Evolutionary conservation across 1,140 invertebrate species (phyloP).

Genomic region (Drosophila setifemur): DNA sequence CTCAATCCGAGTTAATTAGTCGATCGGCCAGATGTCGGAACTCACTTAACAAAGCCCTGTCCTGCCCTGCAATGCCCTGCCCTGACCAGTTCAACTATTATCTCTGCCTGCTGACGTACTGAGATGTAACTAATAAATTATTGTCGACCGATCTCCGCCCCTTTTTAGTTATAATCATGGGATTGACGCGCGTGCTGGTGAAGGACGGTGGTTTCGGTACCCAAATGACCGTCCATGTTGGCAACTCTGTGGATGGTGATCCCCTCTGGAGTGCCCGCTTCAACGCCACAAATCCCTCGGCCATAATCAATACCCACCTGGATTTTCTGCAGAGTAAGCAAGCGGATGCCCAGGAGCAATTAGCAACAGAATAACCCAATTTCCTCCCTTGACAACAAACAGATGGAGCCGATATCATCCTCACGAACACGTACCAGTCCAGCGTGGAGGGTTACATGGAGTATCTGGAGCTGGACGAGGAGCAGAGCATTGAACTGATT

Average conservation of each 20-base stretch:
- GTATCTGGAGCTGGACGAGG: conserved; percentile 86
- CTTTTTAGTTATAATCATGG: conserved; percentile 47
- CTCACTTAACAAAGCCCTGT: background rate
- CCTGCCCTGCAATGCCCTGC: background rate
- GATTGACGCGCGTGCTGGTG: conserved; percentile 56
- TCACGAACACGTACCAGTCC: conserved; percentile 95
- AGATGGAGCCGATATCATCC: conserved; percentile 93
- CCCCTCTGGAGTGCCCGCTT: conserved; percentile 92
- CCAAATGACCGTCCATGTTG: conserved; percentile 89
- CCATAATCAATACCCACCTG: conserved; percentile 89
- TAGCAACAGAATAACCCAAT: conserved; percentile 24
- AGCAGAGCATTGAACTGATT: conserved; percentile 88
- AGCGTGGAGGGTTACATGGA: conserved; percentile 90
- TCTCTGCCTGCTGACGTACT: conserved; percentile 20
- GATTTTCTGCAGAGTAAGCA: conserved; percentile 87
- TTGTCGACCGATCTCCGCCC: background rate
- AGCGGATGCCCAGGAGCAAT: background rate
- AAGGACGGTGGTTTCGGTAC: conserved; percentile 92
- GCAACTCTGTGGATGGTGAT: conserved; percentile 87
- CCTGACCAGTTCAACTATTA: too few species aligned
- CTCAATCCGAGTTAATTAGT: background rate
- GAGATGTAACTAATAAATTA: conserved; percentile 19
- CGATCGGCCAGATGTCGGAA: conserved; percentile 17
- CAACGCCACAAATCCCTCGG: conserved; percentile 88
- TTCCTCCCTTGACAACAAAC: background rate